These are phyloP conservation scores for Microtus montanus DNA, from an alignment of 2,113 vertebrate genomes.

Conservation along the genomic window DNA sequence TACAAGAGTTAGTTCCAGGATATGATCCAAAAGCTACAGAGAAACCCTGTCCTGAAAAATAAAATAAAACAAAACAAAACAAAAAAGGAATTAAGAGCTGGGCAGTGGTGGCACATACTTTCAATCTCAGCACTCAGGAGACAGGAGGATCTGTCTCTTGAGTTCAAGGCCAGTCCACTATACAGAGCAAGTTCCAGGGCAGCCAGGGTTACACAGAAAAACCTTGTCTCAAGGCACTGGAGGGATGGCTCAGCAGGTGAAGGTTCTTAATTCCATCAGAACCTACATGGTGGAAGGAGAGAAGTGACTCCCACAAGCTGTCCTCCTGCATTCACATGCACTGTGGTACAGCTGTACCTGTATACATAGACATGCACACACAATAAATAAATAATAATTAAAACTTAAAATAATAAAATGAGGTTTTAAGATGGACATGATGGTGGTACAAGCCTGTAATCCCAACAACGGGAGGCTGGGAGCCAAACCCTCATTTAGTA, in stretches of 20 bases:
- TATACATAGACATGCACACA: background rate
- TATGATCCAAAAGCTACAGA: too few species aligned
- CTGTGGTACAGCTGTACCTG: background rate
- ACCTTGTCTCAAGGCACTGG: background rate
- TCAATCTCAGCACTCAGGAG: too few species aligned
- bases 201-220: too few species aligned
- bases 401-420: background rate
- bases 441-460: background rate
- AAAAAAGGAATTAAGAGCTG: too few species aligned
- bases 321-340: background rate
- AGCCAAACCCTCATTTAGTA: background rate
- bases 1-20: too few species aligned
- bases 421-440: background rate
- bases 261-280: background rate
- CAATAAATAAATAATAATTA: background rate
- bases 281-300: background rate
- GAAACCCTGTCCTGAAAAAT: too few species aligned
- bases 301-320: background rate
- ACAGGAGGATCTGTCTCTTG: too few species aligned
- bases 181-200: too few species aligned
- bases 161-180: too few species aligned
- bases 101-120: background rate
- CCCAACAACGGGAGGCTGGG: background rate
- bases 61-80: too few species aligned
- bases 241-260: background rate